Percentiles rank a stretch among this genome's conserved stretches.
Conservation (phyloP, 2,113 vertebrate genomes). For the Zosterops japonicus region DNA sequence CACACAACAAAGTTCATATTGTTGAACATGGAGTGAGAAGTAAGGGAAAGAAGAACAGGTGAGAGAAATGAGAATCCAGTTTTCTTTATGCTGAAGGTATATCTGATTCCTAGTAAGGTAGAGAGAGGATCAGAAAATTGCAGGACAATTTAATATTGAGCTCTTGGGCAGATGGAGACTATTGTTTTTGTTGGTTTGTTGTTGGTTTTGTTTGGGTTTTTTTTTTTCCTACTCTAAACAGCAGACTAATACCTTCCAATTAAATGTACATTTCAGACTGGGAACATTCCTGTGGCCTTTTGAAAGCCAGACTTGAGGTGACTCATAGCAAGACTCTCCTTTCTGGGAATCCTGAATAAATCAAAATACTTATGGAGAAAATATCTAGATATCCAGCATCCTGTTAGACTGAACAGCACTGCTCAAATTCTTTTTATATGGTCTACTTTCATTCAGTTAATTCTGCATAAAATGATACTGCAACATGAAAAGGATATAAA, state of each 20-base stretch:
- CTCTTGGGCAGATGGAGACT: neutral
- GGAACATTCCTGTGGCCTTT: slow-evolving; percentile 33
- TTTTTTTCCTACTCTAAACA: neutral
- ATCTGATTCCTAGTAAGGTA: neutral
- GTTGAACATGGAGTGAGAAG: neutral
- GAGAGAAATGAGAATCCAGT: neutral
- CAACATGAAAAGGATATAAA: neutral
- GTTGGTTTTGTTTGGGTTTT: neutral
- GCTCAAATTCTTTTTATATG: neutral
- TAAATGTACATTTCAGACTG: neutral
- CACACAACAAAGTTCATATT: neutral
- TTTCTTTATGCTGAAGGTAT: neutral
- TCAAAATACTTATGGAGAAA: neutral
- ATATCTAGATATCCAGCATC: neutral
- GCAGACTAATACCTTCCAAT: neutral
- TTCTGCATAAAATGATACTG: neutral
- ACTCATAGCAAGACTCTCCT: neutral
- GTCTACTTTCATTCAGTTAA: neutral
- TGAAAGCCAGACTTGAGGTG: neutral
- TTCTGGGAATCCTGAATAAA: neutral
- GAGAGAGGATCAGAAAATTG: neutral
- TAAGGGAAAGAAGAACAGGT: neutral
- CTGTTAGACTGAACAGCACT: neutral
- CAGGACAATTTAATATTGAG: neutral
- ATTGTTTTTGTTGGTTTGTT: neutral